Conservation (phyloP, 2,797 vertebrate genomes). For the Sebastes vulpes region DNA sequence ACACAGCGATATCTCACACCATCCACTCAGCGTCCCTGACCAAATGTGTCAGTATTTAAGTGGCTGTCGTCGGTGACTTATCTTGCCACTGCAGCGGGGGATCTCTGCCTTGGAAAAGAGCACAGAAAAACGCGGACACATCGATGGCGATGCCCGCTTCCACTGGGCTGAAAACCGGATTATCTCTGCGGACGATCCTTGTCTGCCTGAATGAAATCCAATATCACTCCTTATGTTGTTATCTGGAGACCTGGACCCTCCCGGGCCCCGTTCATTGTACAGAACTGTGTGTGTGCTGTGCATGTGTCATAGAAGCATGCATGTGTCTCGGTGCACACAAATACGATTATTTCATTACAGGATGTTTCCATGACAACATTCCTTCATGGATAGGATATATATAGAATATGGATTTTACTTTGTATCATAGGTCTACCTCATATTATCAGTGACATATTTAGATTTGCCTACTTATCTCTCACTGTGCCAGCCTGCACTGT, state of each 20-base stretch:
- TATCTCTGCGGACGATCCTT: not conserved
- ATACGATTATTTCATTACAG: slow-evolving; percentile 35
- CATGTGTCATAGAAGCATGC: not conserved
- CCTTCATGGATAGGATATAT: not conserved
- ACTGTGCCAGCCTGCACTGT: not conserved
- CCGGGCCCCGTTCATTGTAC: not conserved
- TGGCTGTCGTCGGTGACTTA: not conserved
- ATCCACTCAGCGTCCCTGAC: not conserved
- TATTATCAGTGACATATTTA: not conserved
- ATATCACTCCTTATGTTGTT: not conserved
- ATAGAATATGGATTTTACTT: not conserved
- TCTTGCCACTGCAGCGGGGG: not conserved
- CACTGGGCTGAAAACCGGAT: slow-evolving; percentile 11
- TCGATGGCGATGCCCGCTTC: slow-evolving; percentile 16
- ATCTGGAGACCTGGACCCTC: slow-evolving; percentile 22
- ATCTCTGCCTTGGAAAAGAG: not conserved
- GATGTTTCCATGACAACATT: slow-evolving; percentile 59
- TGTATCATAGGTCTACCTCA: not conserved
- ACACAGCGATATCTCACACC: not conserved
- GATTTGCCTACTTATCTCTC: not conserved
- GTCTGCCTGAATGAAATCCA: slow-evolving; percentile 40
- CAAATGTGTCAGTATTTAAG: not conserved
- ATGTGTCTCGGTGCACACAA: not conserved
- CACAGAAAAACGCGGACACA: not conserved
- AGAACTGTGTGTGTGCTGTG: not conserved